Conservation (phyloP, 2,888 invertebrate species). For the Trichogramma evanescens region DNA sequence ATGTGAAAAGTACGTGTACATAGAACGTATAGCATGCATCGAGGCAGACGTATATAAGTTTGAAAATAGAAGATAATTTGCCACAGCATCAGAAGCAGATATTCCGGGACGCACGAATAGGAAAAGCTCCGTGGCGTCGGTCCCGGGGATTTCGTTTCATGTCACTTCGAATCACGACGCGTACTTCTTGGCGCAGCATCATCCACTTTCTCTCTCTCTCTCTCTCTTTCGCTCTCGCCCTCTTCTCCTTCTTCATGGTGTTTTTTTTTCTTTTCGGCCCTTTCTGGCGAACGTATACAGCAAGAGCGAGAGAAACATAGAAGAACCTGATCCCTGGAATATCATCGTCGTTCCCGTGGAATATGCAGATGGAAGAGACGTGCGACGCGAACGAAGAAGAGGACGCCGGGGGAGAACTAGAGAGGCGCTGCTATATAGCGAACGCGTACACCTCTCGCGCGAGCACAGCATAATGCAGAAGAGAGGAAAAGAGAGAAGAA, state of each 20-base stretch:
- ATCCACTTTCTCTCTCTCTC: not conserved
- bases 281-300: constrained; percentile 12
- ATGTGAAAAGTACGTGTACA: not conserved
- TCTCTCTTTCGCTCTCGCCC: not conserved
- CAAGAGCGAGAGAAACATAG: constrained; percentile 8
- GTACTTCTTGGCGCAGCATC: constrained; percentile 13
- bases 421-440: constrained; percentile 17
- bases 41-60: constrained; percentile 1
- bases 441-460: constrained; percentile 18
- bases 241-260: not conserved
- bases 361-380: constrained; percentile 27
- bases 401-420: constrained; percentile 25
- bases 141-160: constrained; percentile 22
- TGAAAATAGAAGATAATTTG: constrained; percentile 21
- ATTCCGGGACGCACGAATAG: constrained; percentile 10
- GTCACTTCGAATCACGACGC: constrained; percentile 21
- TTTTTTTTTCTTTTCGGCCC: constrained; percentile 12
- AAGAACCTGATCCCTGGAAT: constrained; percentile 37
- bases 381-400: constrained; percentile 22
- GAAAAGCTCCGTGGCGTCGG: constrained; percentile 9
- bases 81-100: constrained; percentile 14
- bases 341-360: constrained; percentile 33
- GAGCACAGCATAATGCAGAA: not conserved
- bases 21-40: too few relatives aligned
- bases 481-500: constrained; percentile 32